Conservation (phyloP, 2,888 invertebrate genomes). For the Pecten maximus region DNA sequence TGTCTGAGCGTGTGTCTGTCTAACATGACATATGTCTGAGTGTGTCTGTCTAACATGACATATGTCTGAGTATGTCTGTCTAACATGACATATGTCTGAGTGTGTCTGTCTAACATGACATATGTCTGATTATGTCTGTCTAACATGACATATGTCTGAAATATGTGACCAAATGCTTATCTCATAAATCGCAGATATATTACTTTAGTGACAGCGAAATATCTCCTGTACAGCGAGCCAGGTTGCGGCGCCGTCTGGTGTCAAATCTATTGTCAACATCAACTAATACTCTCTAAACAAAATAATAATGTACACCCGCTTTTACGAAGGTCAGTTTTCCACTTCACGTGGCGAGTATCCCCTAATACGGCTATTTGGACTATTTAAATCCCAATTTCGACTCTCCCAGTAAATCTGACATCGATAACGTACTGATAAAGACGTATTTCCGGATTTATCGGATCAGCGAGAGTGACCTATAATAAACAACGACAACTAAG, state of each 20-base stretch:
- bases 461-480: neutral
- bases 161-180: too few relatives aligned
- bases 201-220: too few relatives aligned
- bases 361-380: slow-evolving; percentile 1
- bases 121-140: too few relatives aligned
- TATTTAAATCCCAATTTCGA: neutral
- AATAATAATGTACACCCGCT: neutral
- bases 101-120: too few relatives aligned
- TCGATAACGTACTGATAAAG: neutral
- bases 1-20: too few relatives aligned
- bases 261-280: slow-evolving; percentile 16
- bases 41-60: too few relatives aligned
- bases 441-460: neutral
- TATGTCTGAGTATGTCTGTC: too few relatives aligned
- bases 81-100: too few relatives aligned
- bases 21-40: too few relatives aligned
- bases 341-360: neutral
- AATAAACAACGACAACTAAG: neutral
- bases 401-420: neutral
- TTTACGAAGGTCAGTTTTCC: neutral
- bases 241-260: neutral
- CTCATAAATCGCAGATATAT: too few relatives aligned
- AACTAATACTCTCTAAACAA: slow-evolving; percentile 5
- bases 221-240: neutral
- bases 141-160: too few relatives aligned